These are phyloP conservation scores for Thysanoteuthis rhombus DNA, from an alignment of 2,888 invertebrate genomes.

Conservation along the genomic window DNA sequence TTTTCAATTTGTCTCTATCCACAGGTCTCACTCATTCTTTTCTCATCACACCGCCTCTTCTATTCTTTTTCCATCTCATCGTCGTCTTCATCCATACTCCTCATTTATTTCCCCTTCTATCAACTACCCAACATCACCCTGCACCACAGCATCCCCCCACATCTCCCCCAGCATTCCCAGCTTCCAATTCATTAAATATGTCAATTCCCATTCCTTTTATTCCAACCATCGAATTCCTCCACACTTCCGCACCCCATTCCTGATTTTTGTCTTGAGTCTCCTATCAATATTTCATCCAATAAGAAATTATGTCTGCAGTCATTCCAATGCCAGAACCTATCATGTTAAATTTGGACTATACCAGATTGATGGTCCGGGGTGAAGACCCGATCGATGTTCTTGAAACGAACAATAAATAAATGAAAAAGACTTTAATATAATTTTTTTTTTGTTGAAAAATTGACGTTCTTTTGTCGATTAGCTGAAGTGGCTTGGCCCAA, in stretches of 20 bases:
- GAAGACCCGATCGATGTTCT: background rate
- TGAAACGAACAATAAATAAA: background rate
- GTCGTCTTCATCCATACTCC: too few species aligned
- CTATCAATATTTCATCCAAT: background rate
- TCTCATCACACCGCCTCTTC: too few species aligned
- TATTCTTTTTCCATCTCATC: too few species aligned
- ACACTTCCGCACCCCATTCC: background rate
- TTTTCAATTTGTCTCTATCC: background rate
- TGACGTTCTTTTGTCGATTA: too few species aligned
- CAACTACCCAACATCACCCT: background rate
- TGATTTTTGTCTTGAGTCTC: background rate
- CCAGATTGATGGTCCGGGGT: background rate
- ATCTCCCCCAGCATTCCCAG: background rate
- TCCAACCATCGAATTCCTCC: background rate
- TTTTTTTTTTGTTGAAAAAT: too few species aligned
- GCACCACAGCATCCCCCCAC: too few species aligned
- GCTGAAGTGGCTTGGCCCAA: too few species aligned
- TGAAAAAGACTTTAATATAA: background rate
- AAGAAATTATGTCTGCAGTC: background rate
- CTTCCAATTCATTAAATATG: background rate
- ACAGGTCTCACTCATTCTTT: too few species aligned
- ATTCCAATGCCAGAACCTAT: background rate
- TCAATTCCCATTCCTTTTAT: background rate
- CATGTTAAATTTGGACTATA: background rate
- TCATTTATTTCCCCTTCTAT: background rate